Conservation (phyloP, 2,888 invertebrate genomes). For the Agrypnus murinus region DNA sequence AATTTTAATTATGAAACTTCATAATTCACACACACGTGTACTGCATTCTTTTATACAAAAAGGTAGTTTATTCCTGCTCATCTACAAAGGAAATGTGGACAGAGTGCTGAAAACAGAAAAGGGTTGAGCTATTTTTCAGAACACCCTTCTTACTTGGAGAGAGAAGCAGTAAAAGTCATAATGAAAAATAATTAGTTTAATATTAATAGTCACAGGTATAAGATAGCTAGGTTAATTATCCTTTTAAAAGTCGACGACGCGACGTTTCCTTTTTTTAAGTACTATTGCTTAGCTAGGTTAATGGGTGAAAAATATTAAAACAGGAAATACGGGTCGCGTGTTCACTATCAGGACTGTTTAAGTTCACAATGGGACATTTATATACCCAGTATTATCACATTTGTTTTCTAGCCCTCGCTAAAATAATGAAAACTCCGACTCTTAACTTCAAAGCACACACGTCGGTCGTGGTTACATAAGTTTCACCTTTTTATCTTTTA, state of each 20-base stretch:
- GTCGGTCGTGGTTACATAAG: slow-evolving; percentile 22
- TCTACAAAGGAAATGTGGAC: background rate
- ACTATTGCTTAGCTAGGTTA: slow-evolving; percentile 43
- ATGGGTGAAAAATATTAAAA: slow-evolving; percentile 45
- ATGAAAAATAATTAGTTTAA: slow-evolving; percentile 34
- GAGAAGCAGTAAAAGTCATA: background rate
- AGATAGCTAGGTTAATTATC: slow-evolving; percentile 35
- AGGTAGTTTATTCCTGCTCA: slow-evolving; percentile 28
- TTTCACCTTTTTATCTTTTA: slow-evolving; percentile 28
- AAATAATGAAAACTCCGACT: slow-evolving; percentile 35
- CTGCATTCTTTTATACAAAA: slow-evolving; percentile 16
- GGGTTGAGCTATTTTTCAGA: background rate
- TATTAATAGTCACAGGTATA: slow-evolving; percentile 27
- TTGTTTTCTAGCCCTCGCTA: slow-evolving; percentile 41
- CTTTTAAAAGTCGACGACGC: slow-evolving; percentile 41
- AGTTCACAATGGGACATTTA: slow-evolving; percentile 49
- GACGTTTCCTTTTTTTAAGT: slow-evolving; percentile 42
- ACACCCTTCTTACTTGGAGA: background rate
- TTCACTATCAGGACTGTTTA: slow-evolving; percentile 47
- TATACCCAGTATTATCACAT: slow-evolving; percentile 46
- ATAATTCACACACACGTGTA: slow-evolving; percentile 48
- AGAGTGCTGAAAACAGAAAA: background rate
- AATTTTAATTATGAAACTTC: slow-evolving; percentile 57
- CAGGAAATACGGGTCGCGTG: slow-evolving; percentile 51
- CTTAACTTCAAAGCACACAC: slow-evolving; percentile 19